These are phyloP conservation scores for Hippoglossus stenolepis DNA, from an alignment of 2,113 vertebrate species.

Conservation along the genomic window DNA sequence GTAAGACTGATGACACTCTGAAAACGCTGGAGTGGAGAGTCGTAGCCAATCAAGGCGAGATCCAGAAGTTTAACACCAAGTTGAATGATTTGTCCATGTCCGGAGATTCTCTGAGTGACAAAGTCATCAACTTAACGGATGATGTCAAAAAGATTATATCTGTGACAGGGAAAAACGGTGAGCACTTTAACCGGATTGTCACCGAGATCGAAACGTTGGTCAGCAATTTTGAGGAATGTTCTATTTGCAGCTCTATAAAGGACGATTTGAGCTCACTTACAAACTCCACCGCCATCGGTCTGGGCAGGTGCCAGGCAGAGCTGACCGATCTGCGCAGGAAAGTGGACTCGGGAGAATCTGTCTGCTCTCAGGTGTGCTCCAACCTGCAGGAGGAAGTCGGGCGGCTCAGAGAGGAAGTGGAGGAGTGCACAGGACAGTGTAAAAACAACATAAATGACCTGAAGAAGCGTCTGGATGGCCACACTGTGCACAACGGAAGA, in stretches of 20 bases:
- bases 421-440: slow-evolving; percentile 77
- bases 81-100: slow-evolving; percentile 82
- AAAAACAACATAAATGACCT: slow-evolving; percentile 64
- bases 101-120: slow-evolving; percentile 78
- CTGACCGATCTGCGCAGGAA: slow-evolving; percentile 63
- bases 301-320: slow-evolving; percentile 78
- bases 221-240: slow-evolving; percentile 70
- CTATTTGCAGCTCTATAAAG: slow-evolving; percentile 61
- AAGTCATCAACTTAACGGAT: slow-evolving; percentile 77
- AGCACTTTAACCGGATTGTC: slow-evolving; percentile 76
- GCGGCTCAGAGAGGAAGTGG: slow-evolving; percentile 84
- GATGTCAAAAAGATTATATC: slow-evolving; percentile 73
- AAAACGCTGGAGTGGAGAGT: slow-evolving; percentile 84
- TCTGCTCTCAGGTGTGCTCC: slow-evolving; percentile 86
- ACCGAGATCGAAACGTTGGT: slow-evolving; percentile 75
- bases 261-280: slow-evolving; percentile 74
- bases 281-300: slow-evolving; percentile 80
- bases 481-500: slow-evolving; percentile 81
- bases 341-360: slow-evolving; percentile 75
- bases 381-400: slow-evolving; percentile 86
- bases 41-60: slow-evolving; percentile 80
- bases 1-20: slow-evolving; percentile 75
- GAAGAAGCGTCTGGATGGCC: slow-evolving; percentile 84
- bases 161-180: slow-evolving; percentile 71
- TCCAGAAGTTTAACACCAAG: slow-evolving; percentile 80